phyloP scores from a whole-genome alignment of 2,888 invertebrate species.

The Crossocerus cetratus region DNA sequence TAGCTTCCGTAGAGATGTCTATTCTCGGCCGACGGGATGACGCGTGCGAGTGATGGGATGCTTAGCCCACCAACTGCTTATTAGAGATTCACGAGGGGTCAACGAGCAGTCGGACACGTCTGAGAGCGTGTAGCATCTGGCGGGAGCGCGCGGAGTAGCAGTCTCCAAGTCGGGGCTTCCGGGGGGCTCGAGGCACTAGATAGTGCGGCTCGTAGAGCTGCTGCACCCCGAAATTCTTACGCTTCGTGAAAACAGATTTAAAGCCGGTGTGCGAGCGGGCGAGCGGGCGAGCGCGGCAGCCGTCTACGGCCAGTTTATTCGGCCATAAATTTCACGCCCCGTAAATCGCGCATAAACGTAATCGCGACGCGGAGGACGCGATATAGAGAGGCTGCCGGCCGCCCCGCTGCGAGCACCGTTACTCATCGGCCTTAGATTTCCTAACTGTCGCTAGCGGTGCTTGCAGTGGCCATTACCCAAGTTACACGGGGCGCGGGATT shows the following conservation, averaged over 20 bases:
- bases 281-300: background rate
- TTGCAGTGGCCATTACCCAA: constrained; percentile 9
- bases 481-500: constrained; percentile 17
- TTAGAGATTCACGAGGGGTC: constrained; percentile 29
- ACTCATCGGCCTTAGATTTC: constrained; percentile 44
- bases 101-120: too few species aligned
- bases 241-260: constrained; percentile 1
- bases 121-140: background rate
- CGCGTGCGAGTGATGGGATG: constrained; percentile 16
- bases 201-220: background rate
- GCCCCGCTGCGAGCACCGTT: constrained; percentile 10
- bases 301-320: constrained; percentile 29
- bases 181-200: background rate
- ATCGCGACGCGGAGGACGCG: constrained; percentile 26
- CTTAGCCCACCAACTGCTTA: constrained; percentile 32
- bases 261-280: background rate
- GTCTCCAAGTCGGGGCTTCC: background rate
- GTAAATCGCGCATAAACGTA: constrained; percentile 45
- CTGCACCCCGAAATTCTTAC: background rate
- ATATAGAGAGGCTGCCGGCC: constrained; percentile 14
- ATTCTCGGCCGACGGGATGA: constrained; percentile 33
- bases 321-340: constrained; percentile 34
- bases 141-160: background rate
- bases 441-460: constrained; percentile 29
- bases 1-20: constrained; percentile 21